Conservation (phyloP, 2,113 vertebrate genomes). For the Nansenia antarctica region DNA sequence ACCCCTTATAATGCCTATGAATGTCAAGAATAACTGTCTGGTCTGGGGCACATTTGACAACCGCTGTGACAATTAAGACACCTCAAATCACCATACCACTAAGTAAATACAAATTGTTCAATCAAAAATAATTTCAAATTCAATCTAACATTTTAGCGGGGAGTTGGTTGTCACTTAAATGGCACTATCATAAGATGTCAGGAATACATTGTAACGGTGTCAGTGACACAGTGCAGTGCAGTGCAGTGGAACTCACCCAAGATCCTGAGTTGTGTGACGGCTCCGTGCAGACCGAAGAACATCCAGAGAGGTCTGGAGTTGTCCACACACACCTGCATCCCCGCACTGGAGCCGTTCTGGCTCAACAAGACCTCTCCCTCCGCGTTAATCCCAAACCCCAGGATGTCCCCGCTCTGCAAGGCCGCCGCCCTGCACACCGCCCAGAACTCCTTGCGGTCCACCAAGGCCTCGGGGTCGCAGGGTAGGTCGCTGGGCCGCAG, state of each 20-base stretch:
- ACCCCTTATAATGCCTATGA: no score
- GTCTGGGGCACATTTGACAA: no score
- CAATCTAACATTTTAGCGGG: no score
- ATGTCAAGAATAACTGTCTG: no score
- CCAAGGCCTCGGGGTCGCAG: slow-evolving; percentile 83
- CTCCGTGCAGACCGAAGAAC: slow-evolving; percentile 86
- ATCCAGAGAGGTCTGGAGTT: slow-evolving; percentile 95
- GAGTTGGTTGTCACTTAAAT: no score
- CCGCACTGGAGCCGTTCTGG: slow-evolving; percentile 81
- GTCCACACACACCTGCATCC: slow-evolving; percentile 90
- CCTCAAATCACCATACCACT: no score
- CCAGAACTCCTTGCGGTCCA: slow-evolving; percentile 94
- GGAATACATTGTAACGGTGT: not conserved
- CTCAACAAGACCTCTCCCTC: slow-evolving; percentile 89
- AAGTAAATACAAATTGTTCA: no score
- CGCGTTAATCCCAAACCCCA: slow-evolving; percentile 84
- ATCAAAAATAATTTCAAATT: no score
- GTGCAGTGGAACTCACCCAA: slow-evolving; percentile 79
- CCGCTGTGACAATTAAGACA: no score
- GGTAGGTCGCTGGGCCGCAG: slow-evolving; percentile 86
- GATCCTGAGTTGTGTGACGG: slow-evolving; percentile 88
- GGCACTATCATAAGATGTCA: no score
- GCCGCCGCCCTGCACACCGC: slow-evolving; percentile 82
- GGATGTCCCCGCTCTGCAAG: slow-evolving; percentile 86
- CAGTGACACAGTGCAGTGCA: not conserved